Evolutionary conservation across 2,888 invertebrate genomes (phyloP).

Genomic region (Ditula angustiorana): DNA sequence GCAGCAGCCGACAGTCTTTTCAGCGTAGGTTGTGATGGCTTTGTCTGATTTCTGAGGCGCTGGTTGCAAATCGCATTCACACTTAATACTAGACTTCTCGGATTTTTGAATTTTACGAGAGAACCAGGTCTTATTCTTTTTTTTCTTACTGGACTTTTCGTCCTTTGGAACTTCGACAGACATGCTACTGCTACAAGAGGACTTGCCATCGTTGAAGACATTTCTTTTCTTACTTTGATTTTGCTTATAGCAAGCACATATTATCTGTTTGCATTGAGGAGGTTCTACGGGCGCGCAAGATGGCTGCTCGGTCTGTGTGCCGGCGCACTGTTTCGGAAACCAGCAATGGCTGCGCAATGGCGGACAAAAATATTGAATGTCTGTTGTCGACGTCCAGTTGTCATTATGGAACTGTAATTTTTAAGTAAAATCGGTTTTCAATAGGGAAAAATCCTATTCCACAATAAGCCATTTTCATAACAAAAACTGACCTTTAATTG

Average conservation of each 20-base stretch:
- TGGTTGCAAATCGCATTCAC: slow-evolving; percentile 38
- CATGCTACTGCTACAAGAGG: slow-evolving; percentile 1
- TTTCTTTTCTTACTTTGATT: not conserved
- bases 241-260: not conserved
- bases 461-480: not conserved
- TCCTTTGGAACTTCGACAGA: slow-evolving; percentile 3
- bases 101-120: slow-evolving; percentile 36
- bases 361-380: slow-evolving; percentile 71
- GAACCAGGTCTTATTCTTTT: slow-evolving; percentile 18
- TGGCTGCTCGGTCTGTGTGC: slow-evolving; percentile 48
- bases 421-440: slow-evolving; percentile 12
- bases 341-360: slow-evolving; percentile 49
- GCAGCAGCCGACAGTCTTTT: slow-evolving; percentile 49
- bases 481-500: slow-evolving; percentile 25
- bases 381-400: slow-evolving; percentile 72
- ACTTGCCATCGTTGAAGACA: not conserved
- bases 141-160: slow-evolving; percentile 7
- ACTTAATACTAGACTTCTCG: slow-evolving; percentile 35
- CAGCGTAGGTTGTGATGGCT: slow-evolving; percentile 54
- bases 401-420: slow-evolving; percentile 75
- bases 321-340: slow-evolving; percentile 41
- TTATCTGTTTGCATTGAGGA: not conserved
- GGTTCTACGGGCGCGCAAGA: slow-evolving; percentile 46
- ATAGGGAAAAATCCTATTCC: not conserved
- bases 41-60: slow-evolving; percentile 50